Evolutionary conservation across 1,140 invertebrate genomes (phyloP), one percentile per base, ranked within the genome.

Genomic region (Mactra quadrangularis): DNA sequence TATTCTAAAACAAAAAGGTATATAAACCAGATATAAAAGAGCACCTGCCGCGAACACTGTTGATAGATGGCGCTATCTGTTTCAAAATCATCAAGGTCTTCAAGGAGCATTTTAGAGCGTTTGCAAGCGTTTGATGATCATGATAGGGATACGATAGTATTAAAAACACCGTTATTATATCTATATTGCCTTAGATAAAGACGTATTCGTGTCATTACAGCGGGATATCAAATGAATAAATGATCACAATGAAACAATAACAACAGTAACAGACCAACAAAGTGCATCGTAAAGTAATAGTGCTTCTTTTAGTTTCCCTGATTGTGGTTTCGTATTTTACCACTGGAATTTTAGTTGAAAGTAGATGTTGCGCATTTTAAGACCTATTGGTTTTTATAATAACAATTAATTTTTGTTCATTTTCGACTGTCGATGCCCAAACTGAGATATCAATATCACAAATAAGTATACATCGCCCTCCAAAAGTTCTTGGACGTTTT

Each of bases 51-150:
- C 17, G 74, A 27, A 15, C 41, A 35, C 55, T 38, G 59, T 31
- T 76, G 74, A 76, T 76, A 76, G 74, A 76, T 76, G 74, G 55
- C 74, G 74, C 74, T 76, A 76, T 76, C 74, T 50, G 59, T 62
- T 76, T 41, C 45, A 53, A n/a, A 62, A 76, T 76, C 74, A 76
- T 76, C 74, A 22, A 27, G 59, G 31, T 76, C 74, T 76, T 76
- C 74, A 76, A 76, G 74, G 74, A 35, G 74, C 74, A 76, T 76
- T 76, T 76, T 38, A 57, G 57, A 76, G 74, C 74, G 59, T 76
- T 76, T 76, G 74, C 59, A 57, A 76, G 74, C 74, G 74, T 76
- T 76, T 76, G 74, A 76, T 76, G 74, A 25, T n/a, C 1, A 27
- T 50, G 74, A 76, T 76, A 76, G 72, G 45, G n/a, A 76, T 45